Conservation (phyloP, 1,140 invertebrate species). For the Rhyzopertha dominica region DNA sequence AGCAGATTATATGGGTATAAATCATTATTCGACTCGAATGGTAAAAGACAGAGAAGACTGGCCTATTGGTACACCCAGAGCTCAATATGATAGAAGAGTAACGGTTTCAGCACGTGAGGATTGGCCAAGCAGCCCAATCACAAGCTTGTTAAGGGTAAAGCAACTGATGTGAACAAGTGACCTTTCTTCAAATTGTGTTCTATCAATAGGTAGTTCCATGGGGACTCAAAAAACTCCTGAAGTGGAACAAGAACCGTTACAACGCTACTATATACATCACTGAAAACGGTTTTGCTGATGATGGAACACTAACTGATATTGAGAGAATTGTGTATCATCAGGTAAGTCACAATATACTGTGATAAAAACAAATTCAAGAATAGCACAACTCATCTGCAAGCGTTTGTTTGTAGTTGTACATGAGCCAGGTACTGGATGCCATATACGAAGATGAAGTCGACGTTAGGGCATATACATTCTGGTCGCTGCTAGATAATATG, state of each 20-base stretch:
- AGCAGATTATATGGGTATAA: too few species aligned
- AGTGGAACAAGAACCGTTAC: constrained; percentile 64
- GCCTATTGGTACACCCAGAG: constrained; percentile 12
- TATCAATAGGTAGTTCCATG: constrained; percentile 52
- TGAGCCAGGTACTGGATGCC: constrained; percentile 44
- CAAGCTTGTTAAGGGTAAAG: too few species aligned
- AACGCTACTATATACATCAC: constrained; percentile 65
- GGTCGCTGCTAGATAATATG: constrained; percentile 62
- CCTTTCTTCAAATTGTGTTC: constrained; percentile 2
- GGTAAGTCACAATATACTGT: constrained; percentile 41
- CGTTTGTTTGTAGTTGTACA: constrained; percentile 48
- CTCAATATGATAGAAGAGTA: constrained; percentile 16
- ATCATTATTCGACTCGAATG: constrained; percentile 51
- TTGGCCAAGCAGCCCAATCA: too few species aligned
- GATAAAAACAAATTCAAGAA: too few species aligned
- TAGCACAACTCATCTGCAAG: too few species aligned
- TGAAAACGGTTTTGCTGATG: constrained; percentile 64
- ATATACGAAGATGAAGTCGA: constrained; percentile 40
- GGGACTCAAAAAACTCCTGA: constrained; percentile 61
- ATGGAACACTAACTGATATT: constrained; percentile 46
- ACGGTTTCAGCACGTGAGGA: constrained; percentile 17
- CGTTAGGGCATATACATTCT: constrained; percentile 53
- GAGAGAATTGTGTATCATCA: constrained; percentile 49
- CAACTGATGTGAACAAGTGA: constrained; percentile 16
- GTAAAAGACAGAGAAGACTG: constrained; percentile 43